Evolutionary conservation across 2,113 vertebrate genomes (phyloP).

Genomic region (Megaleporinus macrocephalus): DNA sequence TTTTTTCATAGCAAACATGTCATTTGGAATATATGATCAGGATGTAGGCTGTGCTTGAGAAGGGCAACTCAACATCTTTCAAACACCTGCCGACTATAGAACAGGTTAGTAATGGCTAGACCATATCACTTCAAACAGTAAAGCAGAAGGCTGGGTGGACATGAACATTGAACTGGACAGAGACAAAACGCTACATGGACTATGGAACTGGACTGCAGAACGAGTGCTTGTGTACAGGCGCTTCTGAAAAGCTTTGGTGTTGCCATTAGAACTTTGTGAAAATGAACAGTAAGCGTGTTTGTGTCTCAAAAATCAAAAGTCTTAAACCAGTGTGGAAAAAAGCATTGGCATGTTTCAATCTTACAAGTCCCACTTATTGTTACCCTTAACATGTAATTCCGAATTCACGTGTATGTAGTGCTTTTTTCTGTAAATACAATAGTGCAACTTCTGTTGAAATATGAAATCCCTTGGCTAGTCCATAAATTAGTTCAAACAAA

Average conservation of each 20-base stretch:
- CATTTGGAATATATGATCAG: not conserved
- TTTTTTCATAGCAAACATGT: slow-evolving; percentile 8
- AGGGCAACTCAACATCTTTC: slow-evolving; percentile 23
- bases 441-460: slow-evolving; percentile 59
- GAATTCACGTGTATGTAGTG: slow-evolving; percentile 64
- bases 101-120: slow-evolving; percentile 58
- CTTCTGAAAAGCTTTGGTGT: slow-evolving; percentile 51
- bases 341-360: not conserved
- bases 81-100: slow-evolving; percentile 48
- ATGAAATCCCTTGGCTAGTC: slow-evolving; percentile 57
- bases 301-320: slow-evolving; percentile 26
- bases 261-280: slow-evolving; percentile 11
- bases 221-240: slow-evolving; percentile 36
- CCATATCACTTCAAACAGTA: slow-evolving; percentile 58
- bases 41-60: slow-evolving; percentile 32
- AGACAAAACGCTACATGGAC: not conserved
- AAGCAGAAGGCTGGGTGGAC: slow-evolving; percentile 45
- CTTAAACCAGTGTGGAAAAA: slow-evolving; percentile 29
- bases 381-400: slow-evolving; percentile 58
- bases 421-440: slow-evolving; percentile 51
- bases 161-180: slow-evolving; percentile 31
- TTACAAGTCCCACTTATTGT: slow-evolving; percentile 55
- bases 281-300: slow-evolving; percentile 15
- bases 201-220: slow-evolving; percentile 2
- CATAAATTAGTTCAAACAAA: slow-evolving; percentile 48